Percentiles rank a stretch among this genome's conserved stretches.
Conservation (phyloP, 30 jellyfish, hydroid and myxozoan genomes). For the Catostylus mosaicus region DNA sequence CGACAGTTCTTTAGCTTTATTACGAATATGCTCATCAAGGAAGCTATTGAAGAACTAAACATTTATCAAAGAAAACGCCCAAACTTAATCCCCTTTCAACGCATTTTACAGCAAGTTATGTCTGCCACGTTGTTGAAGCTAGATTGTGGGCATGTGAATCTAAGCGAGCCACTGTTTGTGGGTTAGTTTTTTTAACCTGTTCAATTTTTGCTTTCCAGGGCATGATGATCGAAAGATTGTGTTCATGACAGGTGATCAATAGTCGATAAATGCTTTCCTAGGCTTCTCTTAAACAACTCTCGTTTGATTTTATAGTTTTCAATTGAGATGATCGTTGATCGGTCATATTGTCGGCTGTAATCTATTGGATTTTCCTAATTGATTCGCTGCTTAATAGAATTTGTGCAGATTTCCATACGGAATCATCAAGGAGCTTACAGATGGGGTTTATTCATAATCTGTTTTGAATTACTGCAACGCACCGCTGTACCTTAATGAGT, state of each 20-base stretch:
- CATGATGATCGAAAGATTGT: conserved; percentile 70
- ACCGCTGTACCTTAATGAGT: not conserved
- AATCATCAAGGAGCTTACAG: not conserved
- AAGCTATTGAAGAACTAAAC: not conserved
- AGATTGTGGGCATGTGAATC: conserved; percentile 73
- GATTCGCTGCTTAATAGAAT: not conserved
- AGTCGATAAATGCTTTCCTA: not conserved
- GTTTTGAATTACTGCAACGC: not conserved
- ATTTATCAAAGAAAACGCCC: not conserved
- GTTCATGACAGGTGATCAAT: conserved; percentile 49
- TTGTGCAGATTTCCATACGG: not conserved
- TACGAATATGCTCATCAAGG: not conserved
- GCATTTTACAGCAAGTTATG: not conserved
- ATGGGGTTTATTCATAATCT: not conserved
- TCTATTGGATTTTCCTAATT: not conserved
- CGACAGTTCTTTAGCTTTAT: not conserved
- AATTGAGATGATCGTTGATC: conserved; percentile 62
- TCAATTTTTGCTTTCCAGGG: conserved; percentile 53
- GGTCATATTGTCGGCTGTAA: conserved; percentile 12
- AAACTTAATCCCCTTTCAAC: not conserved
- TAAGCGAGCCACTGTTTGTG: conserved; percentile 63
- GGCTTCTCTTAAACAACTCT: not conserved
- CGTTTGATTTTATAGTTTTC: not conserved
- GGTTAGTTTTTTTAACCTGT: conserved; percentile 55
- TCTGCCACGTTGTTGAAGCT: conserved; percentile 48